phyloP scores from a whole-genome alignment of 2,797 vertebrate species.

The Onychomys leucogaster region DNA sequence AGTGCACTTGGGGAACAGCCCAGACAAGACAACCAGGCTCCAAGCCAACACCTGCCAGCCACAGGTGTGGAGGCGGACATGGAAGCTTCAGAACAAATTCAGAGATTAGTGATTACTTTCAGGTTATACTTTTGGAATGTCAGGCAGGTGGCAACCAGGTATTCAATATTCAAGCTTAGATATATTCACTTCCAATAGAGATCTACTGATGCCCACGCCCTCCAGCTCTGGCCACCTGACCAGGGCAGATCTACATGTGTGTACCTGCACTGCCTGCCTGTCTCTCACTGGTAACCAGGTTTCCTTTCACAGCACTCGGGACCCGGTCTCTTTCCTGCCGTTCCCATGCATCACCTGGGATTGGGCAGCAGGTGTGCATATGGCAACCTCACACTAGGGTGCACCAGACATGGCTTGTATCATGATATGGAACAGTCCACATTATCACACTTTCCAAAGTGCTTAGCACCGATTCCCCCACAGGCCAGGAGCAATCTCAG shows the following conservation, averaged over 20 bases:
- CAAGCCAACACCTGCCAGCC: constrained; percentile 50
- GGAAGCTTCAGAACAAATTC: constrained; percentile 56
- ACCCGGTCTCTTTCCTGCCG: background rate
- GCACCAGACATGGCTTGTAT: constrained; percentile 72
- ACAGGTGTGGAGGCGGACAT: constrained; percentile 53
- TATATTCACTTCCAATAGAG: background rate
- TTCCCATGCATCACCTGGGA: background rate
- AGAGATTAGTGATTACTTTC: background rate
- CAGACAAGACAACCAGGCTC: constrained; percentile 58
- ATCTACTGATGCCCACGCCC: background rate
- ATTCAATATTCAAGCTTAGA: constrained; percentile 57
- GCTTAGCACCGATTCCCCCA: constrained; percentile 85
- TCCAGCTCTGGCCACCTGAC: background rate
- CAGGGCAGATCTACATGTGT: background rate
- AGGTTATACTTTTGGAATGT: constrained; percentile 47
- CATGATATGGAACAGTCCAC: constrained; percentile 78
- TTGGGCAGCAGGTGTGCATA: background rate
- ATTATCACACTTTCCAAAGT: constrained; percentile 79
- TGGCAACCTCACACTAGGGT: constrained; percentile 73
- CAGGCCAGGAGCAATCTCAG: constrained; percentile 66
- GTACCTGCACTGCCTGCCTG: background rate
- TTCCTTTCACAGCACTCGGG: background rate
- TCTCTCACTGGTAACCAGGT: background rate
- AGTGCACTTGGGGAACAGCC: constrained; percentile 66
- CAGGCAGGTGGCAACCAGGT: constrained; percentile 46